These are phyloP conservation scores for Thomomys bottae DNA, from an alignment of 2,113 vertebrate genomes.

Conservation along the genomic window DNA sequence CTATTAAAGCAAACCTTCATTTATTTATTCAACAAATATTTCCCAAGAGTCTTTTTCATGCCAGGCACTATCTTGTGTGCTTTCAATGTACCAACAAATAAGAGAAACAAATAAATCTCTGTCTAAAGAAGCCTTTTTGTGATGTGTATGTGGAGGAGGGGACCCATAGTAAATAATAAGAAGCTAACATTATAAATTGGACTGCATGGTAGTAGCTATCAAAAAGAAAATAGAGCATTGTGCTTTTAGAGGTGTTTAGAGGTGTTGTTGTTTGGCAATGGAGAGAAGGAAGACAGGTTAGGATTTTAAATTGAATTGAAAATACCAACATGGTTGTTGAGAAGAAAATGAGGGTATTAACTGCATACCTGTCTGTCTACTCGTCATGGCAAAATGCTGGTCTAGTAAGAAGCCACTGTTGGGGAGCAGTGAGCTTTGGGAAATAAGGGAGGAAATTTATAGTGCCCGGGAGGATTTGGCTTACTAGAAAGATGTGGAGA, in stretches of 20 bases:
- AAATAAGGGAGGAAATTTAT: accelerated
- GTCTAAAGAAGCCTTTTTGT: not conserved
- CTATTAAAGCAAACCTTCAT: not conserved
- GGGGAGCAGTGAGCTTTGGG: not conserved
- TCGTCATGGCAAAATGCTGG: too few relatives aligned
- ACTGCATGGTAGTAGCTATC: not conserved
- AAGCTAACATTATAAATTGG: not conserved
- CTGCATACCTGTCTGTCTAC: not conserved
- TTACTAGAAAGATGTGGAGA: not conserved
- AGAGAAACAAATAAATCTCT: not conserved
- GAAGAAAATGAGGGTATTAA: not conserved
- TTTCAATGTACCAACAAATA: not conserved
- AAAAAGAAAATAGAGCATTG: not conserved
- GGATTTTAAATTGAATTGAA: not conserved
- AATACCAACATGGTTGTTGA: not conserved
- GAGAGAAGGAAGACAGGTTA: not conserved
- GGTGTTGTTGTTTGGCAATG: too few relatives aligned
- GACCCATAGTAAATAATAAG: not conserved
- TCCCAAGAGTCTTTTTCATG: not conserved
- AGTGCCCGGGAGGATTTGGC: not conserved
- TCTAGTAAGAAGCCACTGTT: not conserved
- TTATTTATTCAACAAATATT: not conserved
- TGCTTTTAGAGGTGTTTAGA: not conserved
- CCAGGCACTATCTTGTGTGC: not conserved
- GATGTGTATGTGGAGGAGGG: not conserved